Conservation (phyloP, 2,888 invertebrate species). For the Polyommatus iphigenia region DNA sequence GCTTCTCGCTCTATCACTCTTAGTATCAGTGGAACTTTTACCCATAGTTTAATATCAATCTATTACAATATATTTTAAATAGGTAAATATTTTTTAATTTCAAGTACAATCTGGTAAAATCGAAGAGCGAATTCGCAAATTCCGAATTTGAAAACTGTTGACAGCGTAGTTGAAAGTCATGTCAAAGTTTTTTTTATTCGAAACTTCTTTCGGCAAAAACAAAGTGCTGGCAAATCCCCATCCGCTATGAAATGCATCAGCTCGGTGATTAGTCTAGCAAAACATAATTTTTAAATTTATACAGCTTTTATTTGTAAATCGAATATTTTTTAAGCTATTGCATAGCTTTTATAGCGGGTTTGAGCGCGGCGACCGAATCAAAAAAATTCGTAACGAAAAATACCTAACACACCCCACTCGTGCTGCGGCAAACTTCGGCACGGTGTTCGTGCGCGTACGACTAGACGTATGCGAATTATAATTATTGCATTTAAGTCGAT, state of each 20-base stretch:
- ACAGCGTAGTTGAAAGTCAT: constrained; percentile 17
- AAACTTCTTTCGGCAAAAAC: constrained; percentile 1
- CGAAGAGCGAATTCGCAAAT: background rate
- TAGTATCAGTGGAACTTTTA: constrained; percentile 38
- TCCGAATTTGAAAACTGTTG: background rate
- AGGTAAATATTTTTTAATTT: background rate
- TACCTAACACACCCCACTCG: too few species aligned
- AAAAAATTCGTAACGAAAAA: too few species aligned
- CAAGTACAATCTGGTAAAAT: background rate
- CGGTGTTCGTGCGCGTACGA: too few species aligned
- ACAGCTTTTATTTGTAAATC: background rate
- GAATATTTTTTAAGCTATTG: too few species aligned
- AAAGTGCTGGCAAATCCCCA: constrained; percentile 1
- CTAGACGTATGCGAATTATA: too few species aligned
- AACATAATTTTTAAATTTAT: background rate
- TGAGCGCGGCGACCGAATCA: too few species aligned
- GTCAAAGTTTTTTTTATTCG: constrained; percentile 1
- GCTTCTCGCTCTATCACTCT: constrained; percentile 49
- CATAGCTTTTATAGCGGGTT: too few species aligned
- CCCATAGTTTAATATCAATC: constrained; percentile 33
- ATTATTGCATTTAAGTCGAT: too few species aligned
- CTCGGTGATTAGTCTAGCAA: background rate
- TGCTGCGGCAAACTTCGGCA: too few species aligned
- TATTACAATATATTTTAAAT: too few species aligned
- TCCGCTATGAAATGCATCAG: background rate